phyloP scores from a whole-genome alignment of 2,888 invertebrate species.

The Oxyteleia sp. region DNA sequence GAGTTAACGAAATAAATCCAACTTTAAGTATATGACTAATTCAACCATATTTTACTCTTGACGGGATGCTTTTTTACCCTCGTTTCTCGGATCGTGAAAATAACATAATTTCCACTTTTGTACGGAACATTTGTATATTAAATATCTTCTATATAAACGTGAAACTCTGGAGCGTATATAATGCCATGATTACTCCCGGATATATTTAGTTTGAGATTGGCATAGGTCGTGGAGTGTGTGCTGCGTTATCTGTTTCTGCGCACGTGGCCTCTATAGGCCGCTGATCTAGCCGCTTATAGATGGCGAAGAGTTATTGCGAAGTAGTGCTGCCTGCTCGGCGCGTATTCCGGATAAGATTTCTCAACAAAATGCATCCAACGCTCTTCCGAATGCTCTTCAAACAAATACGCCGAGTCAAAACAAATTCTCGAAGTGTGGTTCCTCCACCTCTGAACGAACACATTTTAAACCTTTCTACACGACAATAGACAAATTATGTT shows the following conservation, averaged over 20 bases:
- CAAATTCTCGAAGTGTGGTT: constrained; percentile 7
- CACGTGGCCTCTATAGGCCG: constrained; percentile 82
- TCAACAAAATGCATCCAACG: constrained; percentile 34
- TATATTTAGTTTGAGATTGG: constrained; percentile 86
- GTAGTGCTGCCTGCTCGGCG: constrained; percentile 55
- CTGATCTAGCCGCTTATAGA: constrained; percentile 82
- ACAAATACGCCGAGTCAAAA: constrained; percentile 33
- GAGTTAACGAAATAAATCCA: background rate
- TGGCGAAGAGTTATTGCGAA: constrained; percentile 74
- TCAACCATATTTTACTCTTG: too few relatives aligned
- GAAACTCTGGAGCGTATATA: constrained; percentile 61
- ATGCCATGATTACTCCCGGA: constrained; percentile 80
- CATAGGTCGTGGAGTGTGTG: constrained; percentile 83
- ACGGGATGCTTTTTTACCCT: too few relatives aligned
- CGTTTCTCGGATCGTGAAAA: background rate
- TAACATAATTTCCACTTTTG: background rate
- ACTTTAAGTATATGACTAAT: background rate
- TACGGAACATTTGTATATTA: background rate
- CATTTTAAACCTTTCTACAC: background rate
- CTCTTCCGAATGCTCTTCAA: constrained; percentile 47
- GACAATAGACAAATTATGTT: too few relatives aligned
- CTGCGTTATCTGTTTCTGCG: constrained; percentile 82
- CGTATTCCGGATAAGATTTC: constrained; percentile 68
- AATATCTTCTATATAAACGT: constrained; percentile 5
- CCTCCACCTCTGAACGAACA: background rate